Base-by-base conservation (phyloP, 1,140 invertebrate genomes). In the Melitaea cinxia region DNA sequence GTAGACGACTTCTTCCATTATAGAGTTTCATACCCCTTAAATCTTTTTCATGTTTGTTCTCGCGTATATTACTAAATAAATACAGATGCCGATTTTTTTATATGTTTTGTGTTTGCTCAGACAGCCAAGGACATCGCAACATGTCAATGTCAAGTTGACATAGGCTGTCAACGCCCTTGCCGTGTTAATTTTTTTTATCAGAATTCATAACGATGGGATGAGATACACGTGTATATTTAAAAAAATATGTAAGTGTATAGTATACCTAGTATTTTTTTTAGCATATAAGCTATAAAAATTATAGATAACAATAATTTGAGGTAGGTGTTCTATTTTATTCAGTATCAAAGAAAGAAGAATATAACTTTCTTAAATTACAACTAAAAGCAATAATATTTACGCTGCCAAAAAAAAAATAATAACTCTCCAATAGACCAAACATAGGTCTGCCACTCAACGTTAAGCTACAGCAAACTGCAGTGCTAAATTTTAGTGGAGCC, bases 141-240 rank as follows among this genome's bases (percentile, higher is more conserved):
- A 55, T 62, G 70, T 61, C 65, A 72, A 68, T 56, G 68, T 67
- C 68, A 71, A 54, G 7, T 21, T 73, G 66, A 73, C 70, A 60
- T 28, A 28, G 35, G 33, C 57, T 61, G 57, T 56, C 57, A 61
- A 70, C 62, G 68, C 62, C 68, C 50, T 53, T 61, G 26, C 23
- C 17, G 37, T 65, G 68, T 65, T 53, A 15, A 52, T 65, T 59
- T 59, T 42, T 70, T 61, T 56, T 54, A 52, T 60, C 12, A 19
- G 1, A 7, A 52, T n/a, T 1, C 23, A 0, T 15, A 52, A n/a
- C 30, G 1, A 52, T n/a, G 24, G 6, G 49, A 14, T 21, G 7
- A 23, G 30, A 52, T 37, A 52, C 58, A 52, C 47, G 58, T 60
- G 45, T 28, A 49, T n/a, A 50, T 6, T 15, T 45, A 15, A 7